phyloP scores from a whole-genome alignment of 2,113 vertebrate genomes.

The Albula goreensis region DNA sequence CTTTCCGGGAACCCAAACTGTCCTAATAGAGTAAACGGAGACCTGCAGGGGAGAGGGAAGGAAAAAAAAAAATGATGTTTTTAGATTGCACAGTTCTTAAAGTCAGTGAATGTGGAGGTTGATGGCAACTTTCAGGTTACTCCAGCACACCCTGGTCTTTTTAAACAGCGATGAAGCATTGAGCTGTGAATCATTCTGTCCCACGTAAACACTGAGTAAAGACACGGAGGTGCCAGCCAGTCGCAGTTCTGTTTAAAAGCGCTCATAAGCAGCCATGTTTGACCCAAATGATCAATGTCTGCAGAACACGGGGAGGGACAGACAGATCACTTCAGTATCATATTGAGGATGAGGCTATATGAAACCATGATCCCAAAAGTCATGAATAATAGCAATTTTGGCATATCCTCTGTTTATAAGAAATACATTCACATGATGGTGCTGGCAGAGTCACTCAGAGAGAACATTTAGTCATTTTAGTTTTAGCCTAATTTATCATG shows the following conservation, averaged over 20 bases:
- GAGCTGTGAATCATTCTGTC: background rate
- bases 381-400: background rate
- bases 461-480: too few species aligned
- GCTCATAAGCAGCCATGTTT: conserved; percentile 40
- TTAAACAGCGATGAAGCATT: background rate
- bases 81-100: background rate
- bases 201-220: background rate
- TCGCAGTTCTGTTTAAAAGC: conserved; percentile 50
- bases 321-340: background rate
- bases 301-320: conserved; percentile 46
- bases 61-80: too few species aligned
- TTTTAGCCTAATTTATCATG: too few species aligned
- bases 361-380: background rate
- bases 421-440: too few species aligned
- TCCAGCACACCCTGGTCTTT: background rate
- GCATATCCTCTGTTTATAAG: too few species aligned
- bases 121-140: background rate
- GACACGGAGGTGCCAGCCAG: conserved; percentile 47
- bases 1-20: conserved; percentile 19
- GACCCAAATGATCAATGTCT: conserved; percentile 40
- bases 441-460: too few species aligned
- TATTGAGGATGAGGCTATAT: background rate
- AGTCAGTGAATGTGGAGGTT: conserved; percentile 1
- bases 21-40: background rate
- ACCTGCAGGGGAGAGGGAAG: conserved; percentile 1